Conservation (phyloP, 2,113 vertebrate genomes). For the Procavia capensis region DNA sequence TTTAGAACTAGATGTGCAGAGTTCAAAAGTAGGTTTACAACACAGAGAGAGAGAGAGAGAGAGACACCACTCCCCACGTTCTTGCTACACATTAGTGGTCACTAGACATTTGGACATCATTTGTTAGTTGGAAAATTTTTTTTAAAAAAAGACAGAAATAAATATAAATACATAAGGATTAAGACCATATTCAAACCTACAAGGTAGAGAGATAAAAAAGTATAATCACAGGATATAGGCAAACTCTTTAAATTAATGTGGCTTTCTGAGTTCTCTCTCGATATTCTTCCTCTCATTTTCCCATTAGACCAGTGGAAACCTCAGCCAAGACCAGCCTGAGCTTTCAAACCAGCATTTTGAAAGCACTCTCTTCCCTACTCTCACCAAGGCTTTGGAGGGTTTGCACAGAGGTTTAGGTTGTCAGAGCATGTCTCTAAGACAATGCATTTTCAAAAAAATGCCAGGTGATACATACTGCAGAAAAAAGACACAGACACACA, state of each 20-base stretch:
- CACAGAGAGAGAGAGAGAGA: too few species aligned
- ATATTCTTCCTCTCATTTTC: neutral
- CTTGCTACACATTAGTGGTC: neutral
- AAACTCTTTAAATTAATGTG: conserved; percentile 12
- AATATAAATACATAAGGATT: neutral
- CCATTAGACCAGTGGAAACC: neutral
- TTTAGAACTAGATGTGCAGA: neutral
- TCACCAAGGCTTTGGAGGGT: neutral
- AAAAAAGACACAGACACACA: neutral
- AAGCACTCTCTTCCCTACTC: neutral
- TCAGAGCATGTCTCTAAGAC: conserved; percentile 2
- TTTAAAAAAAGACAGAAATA: neutral
- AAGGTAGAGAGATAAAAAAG: neutral
- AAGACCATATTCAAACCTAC: neutral
- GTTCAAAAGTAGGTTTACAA: neutral
- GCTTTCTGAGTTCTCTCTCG: neutral
- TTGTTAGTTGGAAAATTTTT: neutral
- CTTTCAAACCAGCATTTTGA: neutral
- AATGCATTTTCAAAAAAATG: neutral
- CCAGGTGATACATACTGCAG: conserved; percentile 32
- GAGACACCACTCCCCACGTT: too few species aligned
- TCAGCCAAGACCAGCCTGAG: neutral
- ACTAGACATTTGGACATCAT: neutral
- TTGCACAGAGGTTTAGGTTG: neutral
- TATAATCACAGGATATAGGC: neutral